These are phyloP conservation scores for Drosophila grimshawi DNA, from an alignment of 1,140 invertebrate species.

Conservation along the genomic window DNA sequence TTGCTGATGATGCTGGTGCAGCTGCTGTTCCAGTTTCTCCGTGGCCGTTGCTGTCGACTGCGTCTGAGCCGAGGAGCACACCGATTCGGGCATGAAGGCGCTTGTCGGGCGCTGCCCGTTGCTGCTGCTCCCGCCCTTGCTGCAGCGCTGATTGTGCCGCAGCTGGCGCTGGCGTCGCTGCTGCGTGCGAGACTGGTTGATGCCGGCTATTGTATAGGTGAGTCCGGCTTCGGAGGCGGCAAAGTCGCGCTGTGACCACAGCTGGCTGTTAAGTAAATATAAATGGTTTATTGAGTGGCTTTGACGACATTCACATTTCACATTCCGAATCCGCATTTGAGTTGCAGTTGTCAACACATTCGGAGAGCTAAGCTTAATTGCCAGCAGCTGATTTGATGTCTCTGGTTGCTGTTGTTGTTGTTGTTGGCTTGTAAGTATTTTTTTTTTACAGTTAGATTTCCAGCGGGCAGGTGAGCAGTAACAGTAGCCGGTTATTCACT, in stretches of 20 bases:
- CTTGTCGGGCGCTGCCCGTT: constrained; percentile 60
- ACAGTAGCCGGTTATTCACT: constrained; percentile 50
- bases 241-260: constrained; percentile 80
- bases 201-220: constrained; percentile 75
- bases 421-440: constrained; percentile 47
- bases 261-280: constrained; percentile 34
- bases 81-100: constrained; percentile 75
- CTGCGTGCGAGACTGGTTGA: constrained; percentile 59
- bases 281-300: constrained; percentile 5
- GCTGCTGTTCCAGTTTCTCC: constrained; percentile 76
- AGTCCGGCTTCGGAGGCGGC: constrained; percentile 79
- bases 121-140: constrained; percentile 58
- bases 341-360: constrained; percentile 47
- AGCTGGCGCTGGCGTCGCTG: constrained; percentile 67
- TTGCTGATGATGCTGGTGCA: constrained; percentile 76
- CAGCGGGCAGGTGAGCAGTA: constrained; percentile 57
- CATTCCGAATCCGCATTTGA: constrained; percentile 54
- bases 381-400: constrained; percentile 34
- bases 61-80: constrained; percentile 78
- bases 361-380: constrained; percentile 52
- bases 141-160: constrained; percentile 67
- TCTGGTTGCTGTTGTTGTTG: constrained; percentile 39
- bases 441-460: constrained; percentile 78
- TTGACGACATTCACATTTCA: constrained; percentile 23
- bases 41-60: constrained; percentile 79